Conservation (phyloP, 2,113 vertebrate genomes). For the Aplodontia rufa region DNA sequence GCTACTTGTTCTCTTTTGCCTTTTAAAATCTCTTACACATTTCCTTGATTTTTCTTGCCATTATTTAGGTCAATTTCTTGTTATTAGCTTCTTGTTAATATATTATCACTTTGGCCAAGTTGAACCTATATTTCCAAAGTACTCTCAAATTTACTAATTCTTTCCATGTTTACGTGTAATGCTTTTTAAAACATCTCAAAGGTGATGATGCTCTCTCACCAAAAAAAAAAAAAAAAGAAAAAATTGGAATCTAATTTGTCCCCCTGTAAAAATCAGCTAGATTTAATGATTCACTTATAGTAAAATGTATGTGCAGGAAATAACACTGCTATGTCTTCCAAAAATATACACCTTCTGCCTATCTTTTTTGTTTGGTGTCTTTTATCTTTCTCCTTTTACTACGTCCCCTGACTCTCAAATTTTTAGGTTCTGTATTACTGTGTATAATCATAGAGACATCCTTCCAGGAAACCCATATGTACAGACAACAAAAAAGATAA, state of each 20-base stretch:
- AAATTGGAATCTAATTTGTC: background rate
- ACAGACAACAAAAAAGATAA: background rate
- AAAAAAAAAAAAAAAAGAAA: too few species aligned
- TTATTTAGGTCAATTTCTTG: background rate
- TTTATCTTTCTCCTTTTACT: background rate
- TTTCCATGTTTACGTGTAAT: background rate
- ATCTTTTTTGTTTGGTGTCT: background rate
- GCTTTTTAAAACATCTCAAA: background rate
- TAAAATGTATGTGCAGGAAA: background rate
- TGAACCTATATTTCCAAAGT: background rate
- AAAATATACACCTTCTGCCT: background rate
- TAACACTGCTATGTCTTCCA: background rate
- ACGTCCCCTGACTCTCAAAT: background rate
- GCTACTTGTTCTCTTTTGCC: background rate
- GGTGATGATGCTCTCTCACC: background rate
- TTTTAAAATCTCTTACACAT: background rate
- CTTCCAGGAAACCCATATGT: background rate
- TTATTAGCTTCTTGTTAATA: background rate
- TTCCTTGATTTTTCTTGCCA: background rate
- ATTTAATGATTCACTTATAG: background rate
- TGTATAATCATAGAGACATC: background rate
- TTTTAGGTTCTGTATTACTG: background rate
- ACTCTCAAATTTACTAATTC: background rate
- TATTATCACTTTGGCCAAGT: background rate
- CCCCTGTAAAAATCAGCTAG: background rate